These are phyloP conservation scores for Leptinotarsa texana DNA, from an alignment of 1,140 invertebrate species.

Conservation along the genomic window DNA sequence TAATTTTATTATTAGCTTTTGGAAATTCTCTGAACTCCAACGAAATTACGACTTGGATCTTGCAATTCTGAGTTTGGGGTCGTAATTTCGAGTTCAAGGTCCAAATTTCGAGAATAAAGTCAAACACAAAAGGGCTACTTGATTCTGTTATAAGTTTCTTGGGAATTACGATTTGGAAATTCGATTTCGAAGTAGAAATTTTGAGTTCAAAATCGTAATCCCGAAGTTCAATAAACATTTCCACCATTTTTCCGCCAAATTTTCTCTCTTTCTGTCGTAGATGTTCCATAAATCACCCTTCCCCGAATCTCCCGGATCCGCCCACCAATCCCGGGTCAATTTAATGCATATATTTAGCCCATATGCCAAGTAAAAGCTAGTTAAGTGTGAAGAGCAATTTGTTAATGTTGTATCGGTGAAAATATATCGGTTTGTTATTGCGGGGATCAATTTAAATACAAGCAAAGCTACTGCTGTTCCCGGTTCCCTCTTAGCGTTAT, in stretches of 20 bases:
- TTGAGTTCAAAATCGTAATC: no score
- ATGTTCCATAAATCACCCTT: background rate
- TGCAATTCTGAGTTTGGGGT: no score
- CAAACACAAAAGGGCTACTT: no score
- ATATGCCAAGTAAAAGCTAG: slow-evolving; percentile 48
- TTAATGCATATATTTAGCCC: slow-evolving; percentile 52
- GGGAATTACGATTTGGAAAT: no score
- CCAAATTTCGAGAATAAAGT: no score
- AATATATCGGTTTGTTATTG: slow-evolving; percentile 52
- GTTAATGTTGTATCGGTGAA: slow-evolving; percentile 47
- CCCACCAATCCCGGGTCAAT: slow-evolving; percentile 48
- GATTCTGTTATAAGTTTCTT: no score
- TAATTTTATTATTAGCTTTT: no score
- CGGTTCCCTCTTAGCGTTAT: slow-evolving; percentile 34
- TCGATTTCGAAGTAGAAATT: no score
- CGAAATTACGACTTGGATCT: no score
- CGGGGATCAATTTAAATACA: slow-evolving; percentile 45
- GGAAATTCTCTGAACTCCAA: no score
- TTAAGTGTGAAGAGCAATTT: slow-evolving; percentile 53
- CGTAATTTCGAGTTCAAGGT: no score
- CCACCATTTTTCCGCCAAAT: background rate
- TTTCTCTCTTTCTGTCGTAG: background rate
- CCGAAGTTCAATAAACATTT: no score
- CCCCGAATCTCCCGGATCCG: slow-evolving; percentile 31
- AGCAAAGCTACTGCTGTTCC: slow-evolving; percentile 28